Conservation (phyloP, 2,797 vertebrate genomes). For the Allochrocebus solatus region DNA sequence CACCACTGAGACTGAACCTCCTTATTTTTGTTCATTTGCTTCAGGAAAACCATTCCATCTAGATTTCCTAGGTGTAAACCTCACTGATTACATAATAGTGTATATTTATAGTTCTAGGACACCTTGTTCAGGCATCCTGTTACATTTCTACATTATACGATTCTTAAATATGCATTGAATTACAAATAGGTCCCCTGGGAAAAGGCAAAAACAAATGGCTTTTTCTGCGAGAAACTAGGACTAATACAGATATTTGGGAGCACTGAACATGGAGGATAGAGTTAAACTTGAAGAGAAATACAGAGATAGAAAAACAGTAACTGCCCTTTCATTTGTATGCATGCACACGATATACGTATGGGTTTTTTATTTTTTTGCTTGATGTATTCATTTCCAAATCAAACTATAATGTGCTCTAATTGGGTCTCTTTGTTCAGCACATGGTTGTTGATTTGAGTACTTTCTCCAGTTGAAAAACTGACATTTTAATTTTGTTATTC, state of each 20-base stretch:
- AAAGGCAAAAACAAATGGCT: slow-evolving; percentile 25
- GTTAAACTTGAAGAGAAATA: neutral
- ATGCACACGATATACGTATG: neutral
- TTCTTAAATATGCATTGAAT: slow-evolving; percentile 68
- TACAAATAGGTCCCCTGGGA: slow-evolving; percentile 42
- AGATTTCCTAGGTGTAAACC: slow-evolving; percentile 68
- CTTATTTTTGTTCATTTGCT: slow-evolving; percentile 60
- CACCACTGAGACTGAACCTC: neutral
- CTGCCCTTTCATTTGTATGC: slow-evolving; percentile 13
- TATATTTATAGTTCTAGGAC: slow-evolving; percentile 75
- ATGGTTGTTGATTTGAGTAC: slow-evolving; percentile 75
- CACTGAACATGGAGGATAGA: neutral
- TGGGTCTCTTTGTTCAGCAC: slow-evolving; percentile 76
- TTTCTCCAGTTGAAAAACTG: slow-evolving; percentile 67
- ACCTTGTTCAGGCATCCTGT: slow-evolving; percentile 75
- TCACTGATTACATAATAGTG: slow-evolving; percentile 67
- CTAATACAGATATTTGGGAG: neutral
- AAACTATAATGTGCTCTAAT: slow-evolving; percentile 74
- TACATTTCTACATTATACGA: slow-evolving; percentile 71
- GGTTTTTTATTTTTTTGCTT: neutral
- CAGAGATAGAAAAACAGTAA: neutral
- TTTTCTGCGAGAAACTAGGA: slow-evolving; percentile 14
- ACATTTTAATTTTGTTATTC: slow-evolving; percentile 77
- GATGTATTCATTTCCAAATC: slow-evolving; percentile 68
- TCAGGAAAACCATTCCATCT: slow-evolving; percentile 54